Percentiles rank a stretch among this genome's conserved stretches.
Evolutionary conservation across 2,113 vertebrate genomes (phyloP).

Genomic region (Gambusia affinis): DNA sequence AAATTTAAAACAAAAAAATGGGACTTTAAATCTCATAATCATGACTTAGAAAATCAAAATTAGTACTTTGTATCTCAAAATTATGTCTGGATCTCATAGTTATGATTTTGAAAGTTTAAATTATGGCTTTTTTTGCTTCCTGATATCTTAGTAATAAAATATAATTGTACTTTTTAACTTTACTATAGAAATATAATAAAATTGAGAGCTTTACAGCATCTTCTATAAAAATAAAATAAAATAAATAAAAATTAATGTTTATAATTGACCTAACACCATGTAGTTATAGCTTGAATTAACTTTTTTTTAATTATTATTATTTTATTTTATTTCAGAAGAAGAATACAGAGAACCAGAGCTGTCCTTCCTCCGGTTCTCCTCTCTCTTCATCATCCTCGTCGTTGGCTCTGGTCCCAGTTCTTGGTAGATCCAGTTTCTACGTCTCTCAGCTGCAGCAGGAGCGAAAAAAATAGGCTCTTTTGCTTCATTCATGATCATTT

Average conservation of each 20-base stretch:
- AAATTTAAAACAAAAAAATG: too few relatives aligned
- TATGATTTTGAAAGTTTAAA: too few relatives aligned
- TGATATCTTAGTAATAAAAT: neutral
- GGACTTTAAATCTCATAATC: too few relatives aligned
- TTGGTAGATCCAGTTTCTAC: slow-evolving; percentile 52
- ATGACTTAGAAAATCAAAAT: too few relatives aligned
- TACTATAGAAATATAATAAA: too few relatives aligned
- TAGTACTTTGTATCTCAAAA: too few relatives aligned
- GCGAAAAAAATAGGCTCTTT: neutral
- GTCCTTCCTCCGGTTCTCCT: neutral
- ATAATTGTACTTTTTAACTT: too few relatives aligned
- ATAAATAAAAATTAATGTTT: too few relatives aligned
- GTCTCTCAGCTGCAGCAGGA: slow-evolving; percentile 67
- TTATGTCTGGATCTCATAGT: too few relatives aligned
- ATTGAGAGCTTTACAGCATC: too few relatives aligned
- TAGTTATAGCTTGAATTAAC: neutral
- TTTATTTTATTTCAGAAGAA: neutral
- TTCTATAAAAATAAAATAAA: neutral
- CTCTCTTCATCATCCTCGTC: neutral
- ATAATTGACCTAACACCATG: neutral
- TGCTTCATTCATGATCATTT: neutral
- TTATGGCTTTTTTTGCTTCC: neutral
- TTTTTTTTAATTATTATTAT: neutral
- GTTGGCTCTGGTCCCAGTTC: slow-evolving; percentile 9
- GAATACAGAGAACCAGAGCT: neutral